Percentiles rank a stretch among this genome's conserved stretches.
phyloP scores from a whole-genome alignment of 2,797 vertebrate species.

The Propithecus perrieri region DNA sequence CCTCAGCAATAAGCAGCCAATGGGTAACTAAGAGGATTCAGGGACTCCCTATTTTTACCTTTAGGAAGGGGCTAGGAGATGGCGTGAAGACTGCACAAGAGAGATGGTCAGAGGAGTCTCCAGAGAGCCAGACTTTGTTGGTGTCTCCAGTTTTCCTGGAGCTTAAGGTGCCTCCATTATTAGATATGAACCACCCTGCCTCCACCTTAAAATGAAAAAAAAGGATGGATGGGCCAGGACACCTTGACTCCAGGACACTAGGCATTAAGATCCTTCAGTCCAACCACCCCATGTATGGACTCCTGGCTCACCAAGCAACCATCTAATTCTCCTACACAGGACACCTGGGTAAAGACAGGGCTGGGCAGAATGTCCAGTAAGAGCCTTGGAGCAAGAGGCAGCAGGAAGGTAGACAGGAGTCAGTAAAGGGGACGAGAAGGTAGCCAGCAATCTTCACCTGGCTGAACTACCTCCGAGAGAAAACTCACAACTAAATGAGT shows the following conservation, averaged over 20 bases:
- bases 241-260: neutral
- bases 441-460: neutral
- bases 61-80: neutral
- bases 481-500: neutral
- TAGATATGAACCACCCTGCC: neutral
- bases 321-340: neutral
- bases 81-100: neutral
- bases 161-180: neutral
- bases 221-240: neutral
- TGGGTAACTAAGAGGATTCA: neutral
- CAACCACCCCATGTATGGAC: neutral
- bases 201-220: constrained; percentile 52
- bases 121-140: neutral
- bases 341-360: neutral
- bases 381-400: neutral
- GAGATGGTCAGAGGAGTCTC: neutral
- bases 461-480: neutral
- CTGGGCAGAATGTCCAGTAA: neutral
- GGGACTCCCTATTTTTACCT: neutral
- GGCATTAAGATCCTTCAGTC: neutral
- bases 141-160: neutral
- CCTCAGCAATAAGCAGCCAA: neutral
- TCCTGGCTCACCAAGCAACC: neutral
- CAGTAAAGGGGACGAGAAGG: neutral
- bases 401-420: neutral